Conservation (phyloP, 2,113 vertebrate genomes). For the Erythrolamprus reginae region DNA sequence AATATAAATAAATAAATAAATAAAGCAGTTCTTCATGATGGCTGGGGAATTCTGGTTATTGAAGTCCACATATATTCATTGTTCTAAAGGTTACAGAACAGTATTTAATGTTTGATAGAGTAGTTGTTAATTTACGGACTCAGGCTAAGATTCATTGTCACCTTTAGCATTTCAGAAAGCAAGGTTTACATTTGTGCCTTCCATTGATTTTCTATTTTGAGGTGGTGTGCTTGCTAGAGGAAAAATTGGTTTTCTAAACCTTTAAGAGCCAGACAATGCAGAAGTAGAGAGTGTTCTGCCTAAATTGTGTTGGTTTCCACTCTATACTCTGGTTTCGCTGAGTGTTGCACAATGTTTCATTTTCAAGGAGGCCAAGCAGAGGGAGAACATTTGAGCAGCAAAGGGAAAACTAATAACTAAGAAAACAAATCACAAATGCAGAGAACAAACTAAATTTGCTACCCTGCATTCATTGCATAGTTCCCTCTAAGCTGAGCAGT, state of each 20-base stretch:
- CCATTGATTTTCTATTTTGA: not conserved
- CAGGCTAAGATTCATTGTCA: not conserved
- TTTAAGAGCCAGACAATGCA: not conserved
- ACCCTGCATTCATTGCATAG: not conserved
- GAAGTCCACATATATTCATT: not conserved
- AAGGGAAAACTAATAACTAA: not conserved
- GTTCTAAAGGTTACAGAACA: not conserved
- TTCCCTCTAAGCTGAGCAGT: too few relatives aligned
- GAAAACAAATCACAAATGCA: not conserved
- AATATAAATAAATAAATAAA: too few relatives aligned
- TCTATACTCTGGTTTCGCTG: not conserved
- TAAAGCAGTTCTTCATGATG: too few relatives aligned
- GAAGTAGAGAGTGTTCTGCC: not conserved
- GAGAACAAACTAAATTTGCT: not conserved
- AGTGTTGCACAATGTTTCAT: constrained; percentile 2
- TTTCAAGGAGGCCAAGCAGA: constrained; percentile 12
- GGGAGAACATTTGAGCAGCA: not conserved
- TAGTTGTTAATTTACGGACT: not conserved
- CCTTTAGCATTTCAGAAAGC: not conserved
- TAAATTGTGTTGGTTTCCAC: not conserved
- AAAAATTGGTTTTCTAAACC: not conserved
- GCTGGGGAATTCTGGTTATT: not conserved
- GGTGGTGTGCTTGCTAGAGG: not conserved
- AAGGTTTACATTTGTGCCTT: not conserved
- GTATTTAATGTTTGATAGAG: not conserved